phyloP scores from a whole-genome alignment of 2,113 vertebrate genomes.

The Nothobranchius kuhntae region DNA sequence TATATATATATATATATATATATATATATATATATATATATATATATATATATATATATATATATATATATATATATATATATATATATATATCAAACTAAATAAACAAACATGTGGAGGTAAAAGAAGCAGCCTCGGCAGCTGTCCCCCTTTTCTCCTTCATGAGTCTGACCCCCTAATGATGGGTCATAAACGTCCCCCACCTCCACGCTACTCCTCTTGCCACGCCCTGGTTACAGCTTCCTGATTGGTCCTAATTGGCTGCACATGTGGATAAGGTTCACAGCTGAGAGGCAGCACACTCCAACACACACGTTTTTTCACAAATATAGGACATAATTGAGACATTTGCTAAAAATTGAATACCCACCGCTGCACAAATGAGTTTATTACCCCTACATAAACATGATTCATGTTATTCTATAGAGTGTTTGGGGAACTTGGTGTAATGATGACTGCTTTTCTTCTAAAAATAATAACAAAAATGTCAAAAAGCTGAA shows the following conservation, averaged over 20 bases:
- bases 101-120: conserved; percentile 48
- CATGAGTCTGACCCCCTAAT: conserved; percentile 70
- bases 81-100: conserved; percentile 9
- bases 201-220: conserved; percentile 35
- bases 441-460: conserved; percentile 13
- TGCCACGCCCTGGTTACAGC: conserved; percentile 72
- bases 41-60: no score
- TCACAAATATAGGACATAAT: background rate
- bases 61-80: no score
- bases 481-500: conserved; percentile 38
- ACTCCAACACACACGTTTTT: conserved; percentile 20
- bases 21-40: no score
- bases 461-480: conserved; percentile 63
- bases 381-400: background rate
- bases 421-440: conserved; percentile 2
- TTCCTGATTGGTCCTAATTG: conserved; percentile 79
- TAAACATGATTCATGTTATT: conserved; percentile 6
- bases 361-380: background rate
- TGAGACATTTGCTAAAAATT: background rate
- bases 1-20: no score
- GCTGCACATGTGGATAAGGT: conserved; percentile 74
- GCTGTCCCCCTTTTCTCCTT: conserved; percentile 42
- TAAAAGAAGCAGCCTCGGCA: conserved; percentile 22
- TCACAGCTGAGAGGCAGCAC: conserved; percentile 44
- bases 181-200: conserved; percentile 52